phyloP scores from a whole-genome alignment of 2,113 vertebrate genomes.

The Ursus arctos region DNA sequence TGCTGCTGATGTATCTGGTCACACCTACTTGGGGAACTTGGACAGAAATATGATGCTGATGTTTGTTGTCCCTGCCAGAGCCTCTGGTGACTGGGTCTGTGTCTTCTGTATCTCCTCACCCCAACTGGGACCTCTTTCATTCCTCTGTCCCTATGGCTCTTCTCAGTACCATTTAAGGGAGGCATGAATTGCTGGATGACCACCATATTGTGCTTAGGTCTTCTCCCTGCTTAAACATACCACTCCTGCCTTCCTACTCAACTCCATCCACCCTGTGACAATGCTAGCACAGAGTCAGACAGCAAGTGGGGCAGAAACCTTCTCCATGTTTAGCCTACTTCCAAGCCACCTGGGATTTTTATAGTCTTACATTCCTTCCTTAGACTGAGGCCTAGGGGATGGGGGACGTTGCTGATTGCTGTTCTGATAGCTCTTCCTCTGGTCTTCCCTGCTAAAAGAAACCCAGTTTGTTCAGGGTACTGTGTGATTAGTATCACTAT shows the following conservation, averaged over 20 bases:
- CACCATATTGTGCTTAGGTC: not conserved
- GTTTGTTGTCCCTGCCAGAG: not conserved
- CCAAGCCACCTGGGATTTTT: not conserved
- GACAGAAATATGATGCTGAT: not conserved
- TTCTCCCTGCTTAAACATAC: not conserved
- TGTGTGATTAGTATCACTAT: not conserved
- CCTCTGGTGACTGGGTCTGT: not conserved
- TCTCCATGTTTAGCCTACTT: not conserved
- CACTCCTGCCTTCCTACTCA: not conserved
- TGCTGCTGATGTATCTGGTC: not conserved
- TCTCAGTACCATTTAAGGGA: not conserved
- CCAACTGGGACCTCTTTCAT: not conserved
- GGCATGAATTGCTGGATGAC: not conserved
- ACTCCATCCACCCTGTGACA: not conserved
- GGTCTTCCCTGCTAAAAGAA: not conserved
- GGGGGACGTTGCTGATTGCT: not conserved
- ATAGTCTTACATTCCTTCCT: not conserved
- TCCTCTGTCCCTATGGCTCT: not conserved
- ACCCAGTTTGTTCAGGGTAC: not conserved
- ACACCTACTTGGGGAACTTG: not conserved
- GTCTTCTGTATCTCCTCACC: not conserved
- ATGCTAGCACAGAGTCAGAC: not conserved
- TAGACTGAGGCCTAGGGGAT: not conserved
- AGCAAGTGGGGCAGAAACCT: not conserved
- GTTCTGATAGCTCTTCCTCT: not conserved